Evolutionary conservation across 2,888 invertebrate species (phyloP), one percentile per base, ranked within the genome.

Genomic region (Isoperla grammatica): DNA sequence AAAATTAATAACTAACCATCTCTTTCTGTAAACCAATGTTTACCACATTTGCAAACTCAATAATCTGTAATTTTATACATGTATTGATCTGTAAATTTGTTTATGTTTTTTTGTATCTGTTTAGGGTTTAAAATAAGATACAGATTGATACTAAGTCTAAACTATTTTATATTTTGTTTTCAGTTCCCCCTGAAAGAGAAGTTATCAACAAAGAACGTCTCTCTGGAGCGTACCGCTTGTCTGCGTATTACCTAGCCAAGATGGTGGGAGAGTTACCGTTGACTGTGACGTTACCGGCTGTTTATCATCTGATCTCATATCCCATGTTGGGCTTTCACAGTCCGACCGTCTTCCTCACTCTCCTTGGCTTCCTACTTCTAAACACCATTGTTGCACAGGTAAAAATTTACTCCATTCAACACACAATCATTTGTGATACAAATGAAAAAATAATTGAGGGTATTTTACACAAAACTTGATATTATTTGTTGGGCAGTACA

Each of bases 191-290:
- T 53, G 89, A 90, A 73, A 79, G 86, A 65, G 86, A 86, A 75
- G 88, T 90, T 40, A 85, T 90, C 65, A 85, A 85, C 72, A 90
- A 89, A 72, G 90, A 90, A 72, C 78, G 90, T 60, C 79, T 84
- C 65, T 85, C 87, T 12, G 90, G 90, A 50, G 85, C 88, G 37
- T 90, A 90, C 71, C 79, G 89, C 57, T 75, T 90, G 56, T 88
- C 88, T 8, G 87, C 90, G 39, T 90, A 89, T 71, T 90, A 88
- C 74, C 73, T 88, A 71, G 88, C 90, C 62, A 89, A 90, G 75
- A 88, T 88, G 86, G 81, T 86, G 63, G 88, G 88, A 60, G 90
- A 90, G 73, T 72, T 88, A 68, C 89, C 89, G 8, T 73, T 89
- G 65, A 85, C 86, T 45, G 79, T 89, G 67, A 83, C 87, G 40